Conservation (phyloP, 2,113 vertebrate species). For the Dasypus novemcinctus region DNA sequence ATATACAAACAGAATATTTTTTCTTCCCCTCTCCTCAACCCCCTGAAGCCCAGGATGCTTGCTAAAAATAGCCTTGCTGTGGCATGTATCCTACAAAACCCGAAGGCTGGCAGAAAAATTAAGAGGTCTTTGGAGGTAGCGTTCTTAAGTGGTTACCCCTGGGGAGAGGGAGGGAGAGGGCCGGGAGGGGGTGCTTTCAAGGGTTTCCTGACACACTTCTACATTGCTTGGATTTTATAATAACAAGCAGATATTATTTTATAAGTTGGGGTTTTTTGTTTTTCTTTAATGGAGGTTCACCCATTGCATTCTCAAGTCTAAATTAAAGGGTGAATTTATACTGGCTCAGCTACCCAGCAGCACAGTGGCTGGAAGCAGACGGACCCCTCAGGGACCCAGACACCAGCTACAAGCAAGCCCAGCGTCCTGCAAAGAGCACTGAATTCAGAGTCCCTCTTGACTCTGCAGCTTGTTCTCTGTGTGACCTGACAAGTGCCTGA, state of each 20-base stretch:
- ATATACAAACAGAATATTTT: constrained; percentile 71
- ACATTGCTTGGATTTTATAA: neutral
- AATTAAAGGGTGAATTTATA: neutral
- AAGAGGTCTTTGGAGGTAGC: constrained; percentile 27
- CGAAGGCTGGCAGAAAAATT: constrained; percentile 46
- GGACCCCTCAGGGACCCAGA: neutral
- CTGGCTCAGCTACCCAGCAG: neutral
- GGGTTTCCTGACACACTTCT: constrained; percentile 4
- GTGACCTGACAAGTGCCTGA: neutral
- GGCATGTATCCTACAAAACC: constrained; percentile 60
- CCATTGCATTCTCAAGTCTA: neutral
- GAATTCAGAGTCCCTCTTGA: neutral
- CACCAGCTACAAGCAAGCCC: neutral
- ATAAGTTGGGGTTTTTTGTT: neutral
- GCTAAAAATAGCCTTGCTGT: constrained; percentile 77
- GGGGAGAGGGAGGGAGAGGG: neutral
- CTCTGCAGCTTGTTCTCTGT: neutral
- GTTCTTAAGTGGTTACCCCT: constrained; percentile 49
- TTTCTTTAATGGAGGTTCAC: neutral
- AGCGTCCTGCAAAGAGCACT: neutral
- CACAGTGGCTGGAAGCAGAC: neutral
- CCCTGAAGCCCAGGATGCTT: constrained; percentile 69
- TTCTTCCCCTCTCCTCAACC: constrained; percentile 72
- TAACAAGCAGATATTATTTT: constrained; percentile 1
- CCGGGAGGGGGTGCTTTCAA: neutral